phyloP scores from a whole-genome alignment of 2,888 invertebrate species.

The Corbicula japonica region DNA sequence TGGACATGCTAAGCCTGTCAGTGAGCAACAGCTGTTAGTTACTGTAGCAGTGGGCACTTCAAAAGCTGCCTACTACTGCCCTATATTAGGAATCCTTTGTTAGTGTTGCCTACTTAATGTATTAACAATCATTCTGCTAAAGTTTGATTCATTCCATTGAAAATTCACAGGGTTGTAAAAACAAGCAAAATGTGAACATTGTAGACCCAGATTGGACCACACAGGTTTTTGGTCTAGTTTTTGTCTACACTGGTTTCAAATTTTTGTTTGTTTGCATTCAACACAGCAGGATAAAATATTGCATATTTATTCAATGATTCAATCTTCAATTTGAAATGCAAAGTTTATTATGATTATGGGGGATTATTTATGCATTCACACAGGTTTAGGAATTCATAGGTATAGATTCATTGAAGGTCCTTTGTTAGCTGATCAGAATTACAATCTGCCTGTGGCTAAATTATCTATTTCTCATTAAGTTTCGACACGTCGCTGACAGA shows the following conservation, averaged over 20 bases:
- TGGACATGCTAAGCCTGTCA: conserved; percentile 37
- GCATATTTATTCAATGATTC: no score
- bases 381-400: not conserved
- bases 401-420: conserved; percentile 16
- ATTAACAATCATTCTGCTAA: no score
- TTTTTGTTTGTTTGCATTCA: not conserved
- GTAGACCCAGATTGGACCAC: no score
- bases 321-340: conserved; percentile 1
- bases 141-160: no score
- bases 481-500: conserved; percentile 29
- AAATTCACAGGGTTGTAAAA: no score
- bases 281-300: conserved; percentile 20
- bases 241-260: not conserved
- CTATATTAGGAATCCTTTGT: no score
- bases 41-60: no score
- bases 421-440: conserved; percentile 4
- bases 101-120: no score
- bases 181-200: no score
- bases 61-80: no score
- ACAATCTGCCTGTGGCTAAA: conserved; percentile 12
- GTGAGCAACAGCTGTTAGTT: no score
- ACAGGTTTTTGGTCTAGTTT: not conserved
- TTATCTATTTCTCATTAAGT: conserved; percentile 54
- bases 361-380: conserved; percentile 13
- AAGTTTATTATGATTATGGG: not conserved